phyloP scores from a whole-genome alignment of 2,113 vertebrate genomes.

The Shinisaurus crocodilurus region DNA sequence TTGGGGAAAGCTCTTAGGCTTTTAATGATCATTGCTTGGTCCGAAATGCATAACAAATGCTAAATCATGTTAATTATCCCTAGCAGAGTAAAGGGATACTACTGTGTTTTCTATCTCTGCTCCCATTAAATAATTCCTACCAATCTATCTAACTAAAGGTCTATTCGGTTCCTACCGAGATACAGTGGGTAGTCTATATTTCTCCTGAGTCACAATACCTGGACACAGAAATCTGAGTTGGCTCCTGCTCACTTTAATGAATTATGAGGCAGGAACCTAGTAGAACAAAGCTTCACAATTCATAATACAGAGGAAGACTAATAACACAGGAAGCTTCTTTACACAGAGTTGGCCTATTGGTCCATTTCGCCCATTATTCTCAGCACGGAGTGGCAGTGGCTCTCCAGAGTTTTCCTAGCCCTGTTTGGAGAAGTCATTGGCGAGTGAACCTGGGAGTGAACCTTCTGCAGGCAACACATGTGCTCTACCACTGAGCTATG shows the following conservation, averaged over 20 bases:
- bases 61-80: background rate
- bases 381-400: too few species aligned
- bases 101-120: background rate
- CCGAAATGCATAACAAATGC: background rate
- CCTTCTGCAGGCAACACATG: too few species aligned
- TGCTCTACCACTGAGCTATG: too few species aligned
- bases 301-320: background rate
- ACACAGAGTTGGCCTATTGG: too few species aligned
- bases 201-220: background rate
- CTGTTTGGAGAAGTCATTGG: too few species aligned
- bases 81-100: background rate
- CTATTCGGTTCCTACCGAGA: background rate
- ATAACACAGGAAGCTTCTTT: too few species aligned
- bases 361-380: background rate
- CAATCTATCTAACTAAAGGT: background rate
- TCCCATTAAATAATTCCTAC: background rate
- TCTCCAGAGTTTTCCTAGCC: too few species aligned
- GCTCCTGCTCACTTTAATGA: background rate
- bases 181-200: background rate
- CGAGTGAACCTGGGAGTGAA: too few species aligned
- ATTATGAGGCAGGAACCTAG: conserved; percentile 1
- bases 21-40: background rate
- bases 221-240: background rate
- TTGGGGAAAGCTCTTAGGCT: too few species aligned
- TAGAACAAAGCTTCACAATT: background rate